Percentiles rank a stretch among this genome's conserved stretches.
phyloP scores from a whole-genome alignment of 1,140 invertebrate species.

The Procambarus virginalis region DNA sequence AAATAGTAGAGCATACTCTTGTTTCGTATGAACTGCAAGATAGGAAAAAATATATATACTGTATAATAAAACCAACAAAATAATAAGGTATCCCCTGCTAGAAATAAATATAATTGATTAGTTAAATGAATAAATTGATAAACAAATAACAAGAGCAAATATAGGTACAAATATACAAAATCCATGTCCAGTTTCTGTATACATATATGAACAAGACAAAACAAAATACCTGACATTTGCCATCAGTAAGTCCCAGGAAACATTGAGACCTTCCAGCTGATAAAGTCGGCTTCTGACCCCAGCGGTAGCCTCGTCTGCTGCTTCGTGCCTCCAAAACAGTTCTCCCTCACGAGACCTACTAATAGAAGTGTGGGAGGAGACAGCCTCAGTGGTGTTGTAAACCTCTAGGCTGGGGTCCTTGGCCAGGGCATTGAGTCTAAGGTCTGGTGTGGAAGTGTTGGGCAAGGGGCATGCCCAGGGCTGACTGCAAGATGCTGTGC shows the following conservation, averaged over 20 bases:
- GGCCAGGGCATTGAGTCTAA: neutral
- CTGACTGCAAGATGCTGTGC: conserved; percentile 16
- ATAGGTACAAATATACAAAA: too few species aligned
- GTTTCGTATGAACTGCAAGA: too few species aligned
- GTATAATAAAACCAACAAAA: too few species aligned
- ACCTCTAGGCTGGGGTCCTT: neutral
- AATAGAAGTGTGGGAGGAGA: neutral
- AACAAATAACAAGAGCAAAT: too few species aligned
- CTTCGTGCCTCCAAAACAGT: neutral
- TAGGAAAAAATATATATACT: too few species aligned
- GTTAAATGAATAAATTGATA: too few species aligned
- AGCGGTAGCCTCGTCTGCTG: neutral
- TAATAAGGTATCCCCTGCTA: too few species aligned
- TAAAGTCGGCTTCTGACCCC: neutral
- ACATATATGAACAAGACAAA: too few species aligned
- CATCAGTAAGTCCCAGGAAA: neutral
- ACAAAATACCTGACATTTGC: neutral
- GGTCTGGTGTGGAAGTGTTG: neutral
- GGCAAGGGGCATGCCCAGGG: conserved; percentile 7
- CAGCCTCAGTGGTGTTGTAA: neutral
- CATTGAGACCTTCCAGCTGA: neutral
- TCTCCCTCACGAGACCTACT: neutral
- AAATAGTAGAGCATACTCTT: too few species aligned
- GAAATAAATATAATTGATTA: too few species aligned
- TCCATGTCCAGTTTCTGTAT: too few species aligned